Percentiles rank a stretch among this genome's conserved stretches.
Evolutionary conservation across 2,888 invertebrate species (phyloP).

Genomic region (Tetrapedia diversipes): DNA sequence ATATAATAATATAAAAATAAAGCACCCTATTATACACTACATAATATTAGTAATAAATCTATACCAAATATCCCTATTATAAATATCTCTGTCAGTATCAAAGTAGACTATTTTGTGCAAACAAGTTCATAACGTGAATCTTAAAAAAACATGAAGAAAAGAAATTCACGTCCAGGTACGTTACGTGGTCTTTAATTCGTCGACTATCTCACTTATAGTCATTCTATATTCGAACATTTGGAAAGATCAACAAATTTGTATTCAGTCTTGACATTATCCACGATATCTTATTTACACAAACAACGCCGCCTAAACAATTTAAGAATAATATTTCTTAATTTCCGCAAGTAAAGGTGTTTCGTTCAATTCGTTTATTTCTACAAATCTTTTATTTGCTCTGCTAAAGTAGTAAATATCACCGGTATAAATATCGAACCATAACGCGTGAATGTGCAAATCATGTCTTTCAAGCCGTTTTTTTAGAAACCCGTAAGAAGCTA

Average conservation of each 20-base stretch:
- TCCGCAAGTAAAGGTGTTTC: slow-evolving; percentile 90
- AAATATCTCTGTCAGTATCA: slow-evolving; percentile 15
- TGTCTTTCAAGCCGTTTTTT: slow-evolving; percentile 91
- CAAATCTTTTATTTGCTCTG: slow-evolving; percentile 91
- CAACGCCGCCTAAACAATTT: slow-evolving; percentile 47
- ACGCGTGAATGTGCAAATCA: slow-evolving; percentile 94
- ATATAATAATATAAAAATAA: slow-evolving; percentile 11
- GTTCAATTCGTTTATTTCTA: slow-evolving; percentile 92
- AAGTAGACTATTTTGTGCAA: slow-evolving; percentile 9
- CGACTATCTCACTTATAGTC: slow-evolving; percentile 19
- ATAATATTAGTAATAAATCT: slow-evolving; percentile 7
- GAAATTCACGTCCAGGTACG: slow-evolving; percentile 49
- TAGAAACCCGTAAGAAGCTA: slow-evolving; percentile 96
- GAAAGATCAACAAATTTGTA: not conserved
- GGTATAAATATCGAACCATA: slow-evolving; percentile 99
- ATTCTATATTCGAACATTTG: slow-evolving; percentile 21
- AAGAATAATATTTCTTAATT: slow-evolving; percentile 91
- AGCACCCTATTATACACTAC: not conserved
- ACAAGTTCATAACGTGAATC: slow-evolving; percentile 28
- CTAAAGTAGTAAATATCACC: slow-evolving; percentile 98
- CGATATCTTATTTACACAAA: not conserved
- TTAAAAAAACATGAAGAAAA: slow-evolving; percentile 17
- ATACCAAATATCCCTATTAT: not conserved
- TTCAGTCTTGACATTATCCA: slow-evolving; percentile 43
- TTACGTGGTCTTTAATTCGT: slow-evolving; percentile 33